Evolutionary conservation across 2,888 invertebrate species (phyloP), one percentile per base, ranked within the genome.

Genomic region (Oxycera nigricornis): DNA sequence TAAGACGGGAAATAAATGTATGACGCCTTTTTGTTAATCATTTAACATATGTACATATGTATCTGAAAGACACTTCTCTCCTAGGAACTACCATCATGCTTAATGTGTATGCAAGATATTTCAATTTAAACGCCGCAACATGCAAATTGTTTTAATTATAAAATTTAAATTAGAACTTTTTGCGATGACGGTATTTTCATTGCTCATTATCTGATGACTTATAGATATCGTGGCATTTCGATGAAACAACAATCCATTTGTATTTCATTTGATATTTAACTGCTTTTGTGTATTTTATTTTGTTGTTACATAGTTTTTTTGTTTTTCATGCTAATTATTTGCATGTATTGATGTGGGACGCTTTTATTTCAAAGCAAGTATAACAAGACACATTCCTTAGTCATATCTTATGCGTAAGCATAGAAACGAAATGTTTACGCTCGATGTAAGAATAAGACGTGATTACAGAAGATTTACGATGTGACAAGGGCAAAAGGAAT

Each of bases 81-180:
- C n/a, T n/a, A n/a, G n/a, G n/a, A n/a, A n/a, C n/a, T n/a, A n/a
- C n/a, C n/a, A n/a, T n/a, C n/a, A n/a, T n/a, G n/a, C n/a, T n/a
- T n/a, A n/a, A n/a, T n/a, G n/a, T n/a, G 6, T 59, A 59, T 59
- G 26, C 30, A 30, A 59, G 59, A 28, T 59, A 59, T 59, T 59
- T 59, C 4, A 59, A 61, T 14, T 61, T 26, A 4, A n/a, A 28
- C 31, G 31, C 17, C 14, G 31, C 4, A 39, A 65, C 4, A 35
- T 14, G 11, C 24, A 65, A 65, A 65, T 65, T 41, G 65, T 2
- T 41, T 65, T 41, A 65, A 65, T 65, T 65, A 65, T 70, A 70
- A 31, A 70, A 70, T 70, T 70, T 70, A 70, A 70, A 70, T 70
- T 70, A 70, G 70, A 70, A 55, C 70, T 39, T 55, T 70, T 70